Conservation (phyloP, 2,888 invertebrate genomes). For the Drosophila pegasa region DNA sequence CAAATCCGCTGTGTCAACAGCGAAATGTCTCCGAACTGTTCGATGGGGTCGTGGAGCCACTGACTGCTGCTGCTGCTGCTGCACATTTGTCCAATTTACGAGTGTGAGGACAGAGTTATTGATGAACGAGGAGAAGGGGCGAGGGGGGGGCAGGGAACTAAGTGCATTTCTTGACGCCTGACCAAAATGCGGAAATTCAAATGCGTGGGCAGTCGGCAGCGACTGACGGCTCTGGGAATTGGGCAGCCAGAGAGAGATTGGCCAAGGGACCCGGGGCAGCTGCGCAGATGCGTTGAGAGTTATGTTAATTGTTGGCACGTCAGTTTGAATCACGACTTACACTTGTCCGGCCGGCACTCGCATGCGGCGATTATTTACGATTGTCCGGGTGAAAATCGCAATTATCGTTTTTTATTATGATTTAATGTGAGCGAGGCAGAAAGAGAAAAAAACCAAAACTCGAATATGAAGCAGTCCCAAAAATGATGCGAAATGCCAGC, state of each 20-base stretch:
- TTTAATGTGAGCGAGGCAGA: conserved; percentile 62
- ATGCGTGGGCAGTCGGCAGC: conserved; percentile 56
- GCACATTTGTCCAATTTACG: conserved; percentile 59
- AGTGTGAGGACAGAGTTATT: conserved; percentile 64
- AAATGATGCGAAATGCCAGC: conserved; percentile 28
- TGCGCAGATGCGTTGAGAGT: conserved; percentile 51
- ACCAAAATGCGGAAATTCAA: conserved; percentile 71
- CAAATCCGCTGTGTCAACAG: conserved; percentile 53
- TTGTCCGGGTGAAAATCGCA: conserved; percentile 81
- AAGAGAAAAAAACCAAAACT: conserved; percentile 2
- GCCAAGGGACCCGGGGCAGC: not conserved
- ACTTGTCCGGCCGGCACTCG: conserved; percentile 73
- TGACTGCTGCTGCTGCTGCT: conserved; percentile 38
- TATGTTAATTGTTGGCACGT: conserved; percentile 81
- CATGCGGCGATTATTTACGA: conserved; percentile 76
- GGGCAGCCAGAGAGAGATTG: conserved; percentile 10
- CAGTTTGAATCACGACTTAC: conserved; percentile 83
- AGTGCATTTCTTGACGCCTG: conserved; percentile 50
- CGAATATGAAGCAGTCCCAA: conserved; percentile 20
- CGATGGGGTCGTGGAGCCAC: conserved; percentile 48
- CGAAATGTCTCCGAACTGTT: conserved; percentile 57
- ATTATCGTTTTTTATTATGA: conserved; percentile 83
- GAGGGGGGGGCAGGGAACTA: conserved; percentile 1
- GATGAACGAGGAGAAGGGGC: conserved; percentile 36
- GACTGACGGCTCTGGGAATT: conserved; percentile 17